Base-by-base conservation (phyloP, 2,888 invertebrate species). In the Ethmia dodecea region DNA sequence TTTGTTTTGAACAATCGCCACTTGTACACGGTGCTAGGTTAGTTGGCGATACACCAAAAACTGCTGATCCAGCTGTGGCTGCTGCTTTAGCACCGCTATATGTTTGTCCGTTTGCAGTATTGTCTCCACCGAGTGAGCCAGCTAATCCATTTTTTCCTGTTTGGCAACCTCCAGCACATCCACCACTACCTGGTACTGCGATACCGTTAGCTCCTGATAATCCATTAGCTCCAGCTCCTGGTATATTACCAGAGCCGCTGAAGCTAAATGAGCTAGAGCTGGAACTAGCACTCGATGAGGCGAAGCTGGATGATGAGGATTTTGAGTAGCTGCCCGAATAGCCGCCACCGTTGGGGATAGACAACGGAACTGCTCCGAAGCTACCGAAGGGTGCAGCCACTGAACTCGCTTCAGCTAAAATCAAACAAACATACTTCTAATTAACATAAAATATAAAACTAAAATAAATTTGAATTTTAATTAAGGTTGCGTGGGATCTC, bases 311-410 rank as follows among this genome's bases (percentile, higher is more conserved):
- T 9, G 86, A 60, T 16, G 78, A 72, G 0, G 86, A 70, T 48
- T 81, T 69, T 16, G 87, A 63, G 61, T 75, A 71, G 61, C 81
- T 78, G 64, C 89, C 76, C 43, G 83, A 67, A 72, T 60, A 74
- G 51, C 73, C 80, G 3, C 53, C 45, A 15, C 66, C 68, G 37
- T 53, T 55, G 2, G 76, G 66, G 32, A 65, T 51, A 33, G 56
- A 51, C 4, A 65, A 36, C n/a, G 78, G 73, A 15, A 67, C 33
- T 18, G 43, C 56, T 13, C 59, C 61, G 13, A 52, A 31, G 3
- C 59, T 66, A 31, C 57, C 59, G 39, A 64, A 71, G 3, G 67
- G 60, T 2, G 71, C 70, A 11, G 78, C 65, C 15, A 51, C 53
- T 15, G 80, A 74, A 40, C 53, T 56, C 31, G 76, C 65, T 31